Evolutionary conservation across 2,113 vertebrate species (phyloP).

Genomic region (Budorcas taxicolor): DNA sequence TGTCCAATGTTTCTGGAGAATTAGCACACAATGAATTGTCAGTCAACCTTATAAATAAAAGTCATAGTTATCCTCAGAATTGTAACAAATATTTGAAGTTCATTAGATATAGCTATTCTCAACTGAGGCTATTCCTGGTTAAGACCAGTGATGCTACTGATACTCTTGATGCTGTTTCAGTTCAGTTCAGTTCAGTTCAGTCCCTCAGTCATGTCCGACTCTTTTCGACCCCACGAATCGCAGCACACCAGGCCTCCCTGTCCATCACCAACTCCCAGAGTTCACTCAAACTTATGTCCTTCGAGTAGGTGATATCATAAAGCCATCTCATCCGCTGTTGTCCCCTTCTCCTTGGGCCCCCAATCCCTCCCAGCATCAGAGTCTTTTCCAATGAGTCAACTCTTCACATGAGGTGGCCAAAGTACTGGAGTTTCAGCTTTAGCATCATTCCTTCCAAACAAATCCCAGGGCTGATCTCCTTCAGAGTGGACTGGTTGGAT

Average conservation of each 20-base stretch:
- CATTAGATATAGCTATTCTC: neutral
- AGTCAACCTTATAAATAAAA: neutral
- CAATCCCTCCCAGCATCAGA: neutral
- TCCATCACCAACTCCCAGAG: neutral
- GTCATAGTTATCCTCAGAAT: neutral
- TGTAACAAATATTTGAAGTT: neutral
- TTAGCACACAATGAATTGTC: neutral
- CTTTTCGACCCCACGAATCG: neutral
- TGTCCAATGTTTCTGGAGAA: neutral
- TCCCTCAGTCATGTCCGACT: neutral
- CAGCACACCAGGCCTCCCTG: neutral
- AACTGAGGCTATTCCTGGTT: neutral
- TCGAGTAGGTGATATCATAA: accelerated
- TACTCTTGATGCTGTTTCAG: neutral
- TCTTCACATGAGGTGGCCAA: neutral
- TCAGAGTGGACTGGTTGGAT: no score
- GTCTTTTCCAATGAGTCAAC: neutral
- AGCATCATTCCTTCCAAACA: neutral
- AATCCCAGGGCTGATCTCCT: no score
- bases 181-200: neutral
- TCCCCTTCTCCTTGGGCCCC: neutral
- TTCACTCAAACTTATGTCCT: neutral
- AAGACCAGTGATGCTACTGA: neutral
- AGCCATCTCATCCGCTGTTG: neutral
- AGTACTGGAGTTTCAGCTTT: neutral